Evolutionary conservation across 2,888 invertebrate species (phyloP).

Genomic region (Cancer borealis): DNA sequence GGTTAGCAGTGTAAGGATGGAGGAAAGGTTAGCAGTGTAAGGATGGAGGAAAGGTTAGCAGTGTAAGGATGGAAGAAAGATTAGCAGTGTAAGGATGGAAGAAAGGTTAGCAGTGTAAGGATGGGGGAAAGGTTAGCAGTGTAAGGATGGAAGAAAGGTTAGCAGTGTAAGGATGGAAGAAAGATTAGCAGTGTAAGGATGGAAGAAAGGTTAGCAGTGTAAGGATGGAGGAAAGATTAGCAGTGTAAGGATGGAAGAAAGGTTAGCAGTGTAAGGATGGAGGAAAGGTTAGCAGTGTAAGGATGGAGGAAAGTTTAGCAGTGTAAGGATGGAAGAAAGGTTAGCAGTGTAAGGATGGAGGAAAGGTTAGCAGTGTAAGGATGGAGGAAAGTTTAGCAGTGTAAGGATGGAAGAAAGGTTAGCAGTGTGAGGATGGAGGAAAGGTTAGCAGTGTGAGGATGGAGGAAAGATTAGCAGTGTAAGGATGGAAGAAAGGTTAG

Average conservation of each 20-base stretch:
- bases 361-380: neutral
- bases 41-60: neutral
- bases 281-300: too few species aligned
- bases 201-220: neutral
- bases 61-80: slow-evolving; percentile 1
- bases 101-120: neutral
- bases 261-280: neutral
- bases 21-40: neutral
- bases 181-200: too few species aligned
- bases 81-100: too few species aligned
- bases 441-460: neutral
- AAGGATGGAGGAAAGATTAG: neutral
- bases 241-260: neutral
- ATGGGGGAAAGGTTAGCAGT: neutral
- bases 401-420: too few species aligned
- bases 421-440: neutral
- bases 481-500: slow-evolving; percentile 26
- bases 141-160: neutral
- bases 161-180: neutral
- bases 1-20: neutral
- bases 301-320: too few species aligned
- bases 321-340: neutral
- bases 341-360: neutral
- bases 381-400: neutral
- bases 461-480: neutral